Percentiles rank a stretch among this genome's conserved stretches.
phyloP scores from a whole-genome alignment of 1,140 invertebrate species.

The Polyergus mexicanus region DNA sequence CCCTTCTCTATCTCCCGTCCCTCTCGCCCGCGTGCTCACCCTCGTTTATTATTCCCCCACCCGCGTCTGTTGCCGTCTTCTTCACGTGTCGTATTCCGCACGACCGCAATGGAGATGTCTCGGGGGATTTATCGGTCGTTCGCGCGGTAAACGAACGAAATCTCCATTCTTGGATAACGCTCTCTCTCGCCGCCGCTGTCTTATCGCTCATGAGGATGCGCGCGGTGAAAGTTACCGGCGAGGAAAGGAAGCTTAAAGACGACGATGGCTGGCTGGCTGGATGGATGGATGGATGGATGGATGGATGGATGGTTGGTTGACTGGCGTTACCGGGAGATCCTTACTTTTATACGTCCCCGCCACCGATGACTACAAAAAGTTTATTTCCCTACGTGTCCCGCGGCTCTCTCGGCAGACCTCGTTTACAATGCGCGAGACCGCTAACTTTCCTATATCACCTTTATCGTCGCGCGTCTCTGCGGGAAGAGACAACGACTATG shows the following conservation, averaged over 20 bases:
- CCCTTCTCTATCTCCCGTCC: slow-evolving; percentile 34
- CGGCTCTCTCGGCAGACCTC: slow-evolving; percentile 54
- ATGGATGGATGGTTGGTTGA: neutral
- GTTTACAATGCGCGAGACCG: slow-evolving; percentile 20
- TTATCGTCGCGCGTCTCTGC: slow-evolving; percentile 39
- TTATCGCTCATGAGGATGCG: slow-evolving; percentile 45
- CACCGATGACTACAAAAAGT: slow-evolving; percentile 46
- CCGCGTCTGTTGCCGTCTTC: slow-evolving; percentile 22
- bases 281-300: slow-evolving; percentile 16
- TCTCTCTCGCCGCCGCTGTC: neutral
- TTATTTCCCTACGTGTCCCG: slow-evolving; percentile 71
- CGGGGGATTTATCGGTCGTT: slow-evolving; percentile 79
- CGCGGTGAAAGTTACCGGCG: slow-evolving; percentile 37
- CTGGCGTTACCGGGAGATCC: slow-evolving; percentile 66
- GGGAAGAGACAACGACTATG: neutral
- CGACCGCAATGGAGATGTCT: slow-evolving; percentile 78
- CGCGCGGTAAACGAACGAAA: slow-evolving; percentile 79
- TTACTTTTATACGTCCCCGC: slow-evolving; percentile 67
- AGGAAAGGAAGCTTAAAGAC: slow-evolving; percentile 33
- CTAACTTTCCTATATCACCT: slow-evolving; percentile 37
- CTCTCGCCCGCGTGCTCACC: slow-evolving; percentile 13
- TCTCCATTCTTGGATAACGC: slow-evolving; percentile 75
- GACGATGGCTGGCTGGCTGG: slow-evolving; percentile 15
- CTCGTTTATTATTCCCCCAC: slow-evolving; percentile 49
- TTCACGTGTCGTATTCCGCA: slow-evolving; percentile 55